Evolutionary conservation across 2,797 vertebrate genomes (phyloP), one percentile per base, ranked within the genome.

Genomic region (Falco naumanni): DNA sequence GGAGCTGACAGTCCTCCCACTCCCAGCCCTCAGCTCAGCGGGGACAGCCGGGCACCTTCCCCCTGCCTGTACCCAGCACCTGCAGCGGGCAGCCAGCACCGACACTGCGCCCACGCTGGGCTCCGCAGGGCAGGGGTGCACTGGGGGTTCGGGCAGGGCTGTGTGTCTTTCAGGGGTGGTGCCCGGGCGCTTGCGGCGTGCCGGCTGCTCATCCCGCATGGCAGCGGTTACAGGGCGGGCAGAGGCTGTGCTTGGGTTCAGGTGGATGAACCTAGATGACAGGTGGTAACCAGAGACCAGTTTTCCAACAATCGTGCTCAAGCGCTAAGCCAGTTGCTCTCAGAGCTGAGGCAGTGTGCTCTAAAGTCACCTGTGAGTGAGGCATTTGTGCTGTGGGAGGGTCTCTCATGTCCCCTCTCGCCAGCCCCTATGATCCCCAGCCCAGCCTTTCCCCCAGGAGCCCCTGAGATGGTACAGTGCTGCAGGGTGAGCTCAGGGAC

Each of bases 101-200:
- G 0, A 15, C 45, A 20, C 54, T 2, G 1, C 63, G 45, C 59
- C 25, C 0, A 3, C 5, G 6, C n/a, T 2, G 0, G 5, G 26
- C 28, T 77, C 33, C 9, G 2, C 10, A 7, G 10, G 53, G 50
- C 72, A 90, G 59, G 34, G 51, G 4, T 10, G 5, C 6, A 0
- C 66, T 7, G 4, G 22, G n/a, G 34, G 0, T 22, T 28, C 0
- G 2, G 54, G 48, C 53, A 83, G 64, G 53, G 51, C 63, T 48
- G 39, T 25, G 51, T 1, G 1, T 1, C 3, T 65, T 33, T 11
- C 29, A 13, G 64, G 6, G 17, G 63, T 1, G 3, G 31, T 33
- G 45, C 37, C 83, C 2, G 1, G 39, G 11, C 15, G 20, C 51
- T 41, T 4, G 8, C 71, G 39, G 68, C 2, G 0, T 33, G 43